Evolutionary conservation across 2,888 invertebrate species (phyloP), one percentile per base, ranked within the genome.

Genomic region (Sesia bembeciformis): DNA sequence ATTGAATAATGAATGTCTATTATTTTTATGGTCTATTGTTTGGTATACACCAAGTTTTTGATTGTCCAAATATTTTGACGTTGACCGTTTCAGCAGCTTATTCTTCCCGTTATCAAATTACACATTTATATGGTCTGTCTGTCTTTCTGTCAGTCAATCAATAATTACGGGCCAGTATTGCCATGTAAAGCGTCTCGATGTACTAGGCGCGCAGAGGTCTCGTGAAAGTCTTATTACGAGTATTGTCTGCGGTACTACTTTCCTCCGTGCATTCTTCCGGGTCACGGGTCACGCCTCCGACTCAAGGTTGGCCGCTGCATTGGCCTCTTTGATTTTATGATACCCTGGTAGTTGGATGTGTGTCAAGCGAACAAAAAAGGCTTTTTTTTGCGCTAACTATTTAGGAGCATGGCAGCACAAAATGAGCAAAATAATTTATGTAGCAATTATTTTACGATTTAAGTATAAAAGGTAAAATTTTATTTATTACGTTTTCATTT

Each of bases 161-260:
- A 54, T 55, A 57, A 57, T 4, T 2, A 40, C 4, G 40, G 42
- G 8, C 46, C 46, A 46, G 46, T 46, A 46, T 8, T 23, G 2
- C 23, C 23, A 23, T 23, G 23, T 23, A 23, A 23, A 23, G 8
- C 46, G 46, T 46, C n/a, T 46, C 50, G 7, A 57, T 53, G 65
- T 74, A 81, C 82, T 56, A 83, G 81, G 80, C 66, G 55, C 58
- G 50, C 70, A 82, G 74, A 67, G 70, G 60, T 56, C 51, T 60
- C 70, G 77, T 70, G 83, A 81, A 81, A 82, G 82, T 79, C 65
- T 65, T 46, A 52, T 49, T 49, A 61, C 60, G 58, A 58, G 69
- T 70, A 72, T 76, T 74, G 72, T 74, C 63, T 68, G 66, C 62
- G 65, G 67, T 64, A 68, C 74, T 72, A 78, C 81, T 81, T 81